phyloP scores from a whole-genome alignment of 2,888 invertebrate genomes.

The Scaptomyza cyrtandrae region DNA sequence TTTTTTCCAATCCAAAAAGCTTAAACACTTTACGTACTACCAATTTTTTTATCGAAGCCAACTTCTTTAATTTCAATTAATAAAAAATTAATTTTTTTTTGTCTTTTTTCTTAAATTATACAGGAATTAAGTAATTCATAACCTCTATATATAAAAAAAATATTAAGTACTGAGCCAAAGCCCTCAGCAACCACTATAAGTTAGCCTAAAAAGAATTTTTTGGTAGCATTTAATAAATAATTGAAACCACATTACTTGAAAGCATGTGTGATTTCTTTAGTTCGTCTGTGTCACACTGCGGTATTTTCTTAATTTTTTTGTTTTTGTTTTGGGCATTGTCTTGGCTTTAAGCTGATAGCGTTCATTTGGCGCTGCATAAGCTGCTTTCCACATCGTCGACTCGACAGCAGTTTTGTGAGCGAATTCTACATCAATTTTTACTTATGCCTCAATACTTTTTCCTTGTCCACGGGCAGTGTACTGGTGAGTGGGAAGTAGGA shows the following conservation, averaged over 20 bases:
- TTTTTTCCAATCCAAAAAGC: too few species aligned
- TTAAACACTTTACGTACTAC: too few species aligned
- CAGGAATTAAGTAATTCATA: too few species aligned
- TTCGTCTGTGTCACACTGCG: conserved; percentile 1
- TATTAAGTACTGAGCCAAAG: too few species aligned
- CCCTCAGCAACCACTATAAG: too few species aligned
- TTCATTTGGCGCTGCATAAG: conserved; percentile 35
- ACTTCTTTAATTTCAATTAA: too few species aligned
- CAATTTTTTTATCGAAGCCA: too few species aligned
- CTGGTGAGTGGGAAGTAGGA: neutral
- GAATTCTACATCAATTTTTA: conserved; percentile 75
- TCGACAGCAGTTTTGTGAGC: conserved; percentile 56
- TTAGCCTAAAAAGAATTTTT: too few species aligned
- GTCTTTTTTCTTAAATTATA: too few species aligned
- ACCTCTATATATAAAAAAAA: too few species aligned
- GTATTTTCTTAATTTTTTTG: neutral
- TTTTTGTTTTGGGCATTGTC: conserved; percentile 33
- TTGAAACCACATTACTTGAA: neutral
- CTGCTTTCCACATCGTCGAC: conserved; percentile 50
- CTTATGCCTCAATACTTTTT: conserved; percentile 76
- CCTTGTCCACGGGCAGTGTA: conserved; percentile 53
- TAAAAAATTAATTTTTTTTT: too few species aligned
- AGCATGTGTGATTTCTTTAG: conserved; percentile 8
- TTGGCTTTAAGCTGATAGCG: conserved; percentile 53
- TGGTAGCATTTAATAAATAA: too few species aligned